Evolutionary conservation across 1,140 invertebrate species (phyloP), one percentile per base, ranked within the genome.

Genomic region (Sminthurides bifidus): DNA sequence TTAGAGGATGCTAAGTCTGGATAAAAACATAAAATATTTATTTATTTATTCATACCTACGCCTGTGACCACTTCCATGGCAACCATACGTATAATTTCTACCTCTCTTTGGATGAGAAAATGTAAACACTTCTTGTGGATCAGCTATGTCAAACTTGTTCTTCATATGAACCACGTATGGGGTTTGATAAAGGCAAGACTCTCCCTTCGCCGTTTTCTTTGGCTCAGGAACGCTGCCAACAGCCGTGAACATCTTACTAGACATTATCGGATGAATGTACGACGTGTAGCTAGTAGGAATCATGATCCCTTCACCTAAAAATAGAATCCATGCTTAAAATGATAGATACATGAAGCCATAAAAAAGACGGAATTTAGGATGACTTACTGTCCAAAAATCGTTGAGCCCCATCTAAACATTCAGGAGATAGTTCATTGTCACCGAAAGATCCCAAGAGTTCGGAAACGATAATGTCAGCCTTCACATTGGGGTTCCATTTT

Each of bases 341-440:
- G 4, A 23, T 48, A 43, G 5, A 43, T 19, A n/a, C 17, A 43
- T 43, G 17, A 10, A 10, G 15, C 8, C 43, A 6, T 10, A 6
- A 41, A 41, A 17, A 17, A 41, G 5, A 6, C 38, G 23, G n/a
- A 19, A 10, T 3, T 33, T 35, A 27, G 31, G 53, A 37, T 24
- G 37, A 51, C 29, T 65, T 67, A 82, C 81, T 78, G 76, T 89
- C 92, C 0, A 97, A 71, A 61, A 92, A 85, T 38, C 82, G 79
- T 65, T 92, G 82, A 14, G 91, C 92, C 5, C 93, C 92, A 76
- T 98, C 92, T 14, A 99, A 76, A 74, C 95, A 98, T 73, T 99
- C 96, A 0, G 96, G 96, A 1, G 91, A 95, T 1, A 99, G 77
- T 75, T 99, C 96, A 72, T 99, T 99, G 70, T 98, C 94, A 19